A percentile compares a stretch with the other conserved stretches of the same genome.
These are phyloP conservation scores for Pheosia tremula DNA, from an alignment of 2,888 invertebrate species.

Conservation along the genomic window DNA sequence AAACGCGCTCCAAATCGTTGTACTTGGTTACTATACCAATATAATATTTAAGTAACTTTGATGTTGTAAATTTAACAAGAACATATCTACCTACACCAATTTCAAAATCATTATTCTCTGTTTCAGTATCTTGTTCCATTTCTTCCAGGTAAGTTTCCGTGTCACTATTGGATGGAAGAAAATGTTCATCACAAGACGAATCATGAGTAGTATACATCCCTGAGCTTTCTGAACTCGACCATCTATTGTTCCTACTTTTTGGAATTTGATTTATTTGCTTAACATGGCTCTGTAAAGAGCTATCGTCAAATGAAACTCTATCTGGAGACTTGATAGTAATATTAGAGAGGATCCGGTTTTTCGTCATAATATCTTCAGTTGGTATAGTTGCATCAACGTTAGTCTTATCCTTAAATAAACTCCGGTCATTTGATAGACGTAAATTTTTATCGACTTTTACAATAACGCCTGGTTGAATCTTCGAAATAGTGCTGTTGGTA, in stretches of 20 bases:
- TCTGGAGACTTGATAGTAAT: slow-evolving; percentile 11
- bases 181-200: slow-evolving; percentile 20
- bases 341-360: slow-evolving; percentile 14
- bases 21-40: slow-evolving; percentile 13
- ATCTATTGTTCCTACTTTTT: slow-evolving; percentile 9
- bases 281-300: slow-evolving; percentile 6
- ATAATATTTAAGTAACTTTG: slow-evolving; percentile 17
- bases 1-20: slow-evolving; percentile 13
- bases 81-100: slow-evolving; percentile 18
- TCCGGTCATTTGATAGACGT: slow-evolving; percentile 11
- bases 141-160: slow-evolving; percentile 21
- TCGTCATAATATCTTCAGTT: slow-evolving; percentile 9
- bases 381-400: slow-evolving; percentile 9
- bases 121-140: slow-evolving; percentile 15
- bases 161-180: slow-evolving; percentile 18
- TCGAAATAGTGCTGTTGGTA: slow-evolving; percentile 9
- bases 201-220: slow-evolving; percentile 19
- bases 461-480: slow-evolving; percentile 12
- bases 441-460: slow-evolving; percentile 14
- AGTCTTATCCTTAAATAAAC: slow-evolving; percentile 12
- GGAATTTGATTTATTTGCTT: slow-evolving; percentile 9
- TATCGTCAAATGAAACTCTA: slow-evolving; percentile 8
- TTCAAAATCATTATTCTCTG: slow-evolving; percentile 11
- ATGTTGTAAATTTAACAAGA: slow-evolving; percentile 16
- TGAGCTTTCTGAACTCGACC: slow-evolving; percentile 18